These are phyloP conservation scores for Phocoena phocoena DNA, from an alignment of 2,113 vertebrate species.

Conservation along the genomic window DNA sequence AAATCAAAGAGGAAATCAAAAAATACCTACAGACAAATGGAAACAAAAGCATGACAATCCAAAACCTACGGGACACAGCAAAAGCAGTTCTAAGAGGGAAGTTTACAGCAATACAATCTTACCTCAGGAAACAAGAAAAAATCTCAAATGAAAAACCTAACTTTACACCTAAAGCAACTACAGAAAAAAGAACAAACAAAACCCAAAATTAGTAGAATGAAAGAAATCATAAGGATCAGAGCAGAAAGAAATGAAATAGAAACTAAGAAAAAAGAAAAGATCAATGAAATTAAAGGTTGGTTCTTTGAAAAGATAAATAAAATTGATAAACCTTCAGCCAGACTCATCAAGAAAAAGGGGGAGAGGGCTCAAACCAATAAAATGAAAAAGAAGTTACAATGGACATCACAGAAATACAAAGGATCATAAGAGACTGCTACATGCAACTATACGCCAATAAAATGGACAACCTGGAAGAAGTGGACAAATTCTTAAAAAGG, in stretches of 20 bases:
- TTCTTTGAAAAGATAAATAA: neutral
- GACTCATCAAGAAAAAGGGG: neutral
- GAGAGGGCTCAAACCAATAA: neutral
- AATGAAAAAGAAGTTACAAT: neutral
- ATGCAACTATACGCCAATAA: neutral
- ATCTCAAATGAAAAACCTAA: neutral
- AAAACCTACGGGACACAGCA: too few species aligned
- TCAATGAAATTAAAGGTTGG: neutral
- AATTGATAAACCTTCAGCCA: neutral
- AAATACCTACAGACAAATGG: too few species aligned
- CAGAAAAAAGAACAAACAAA: neutral
- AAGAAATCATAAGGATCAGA: neutral
- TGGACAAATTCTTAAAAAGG: neutral
- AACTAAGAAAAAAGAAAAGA: neutral
- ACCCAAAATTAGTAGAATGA: neutral
- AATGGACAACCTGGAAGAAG: neutral
- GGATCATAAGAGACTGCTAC: neutral
- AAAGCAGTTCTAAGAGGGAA: neutral
- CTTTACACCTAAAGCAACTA: neutral
- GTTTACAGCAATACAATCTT: neutral
- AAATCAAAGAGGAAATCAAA: neutral
- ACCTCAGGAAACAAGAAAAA: neutral
- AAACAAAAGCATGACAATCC: too few species aligned
- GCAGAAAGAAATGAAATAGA: neutral
- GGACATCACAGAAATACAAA: neutral